Base-by-base conservation (phyloP, 1,140 invertebrate genomes). In the Riptortus pedestris region DNA sequence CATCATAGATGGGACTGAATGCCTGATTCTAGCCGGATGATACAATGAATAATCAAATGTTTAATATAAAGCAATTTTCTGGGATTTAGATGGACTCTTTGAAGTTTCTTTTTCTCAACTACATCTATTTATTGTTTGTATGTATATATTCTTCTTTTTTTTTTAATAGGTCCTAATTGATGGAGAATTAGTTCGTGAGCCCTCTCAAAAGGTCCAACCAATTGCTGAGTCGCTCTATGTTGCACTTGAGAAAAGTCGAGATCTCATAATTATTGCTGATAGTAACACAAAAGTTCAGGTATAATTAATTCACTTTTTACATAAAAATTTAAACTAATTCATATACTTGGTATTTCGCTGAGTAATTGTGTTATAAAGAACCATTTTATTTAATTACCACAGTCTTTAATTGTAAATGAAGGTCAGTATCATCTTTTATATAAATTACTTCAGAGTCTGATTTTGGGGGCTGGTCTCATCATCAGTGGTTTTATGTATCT, bases 231-330 rank as follows among this genome's bases (percentile, higher is more conserved):
- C 61, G 1, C 26, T 63, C 31, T 52, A 28, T 20, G 48, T 47
- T 51, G 91, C 91, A 26, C 78, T 93, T 29, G 89, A 95, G 70
- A 83, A 85, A 69, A 89, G 88, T 68, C 80, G 83, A 62, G 91
- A 95, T 73, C 81, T 91, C 69, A 84, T 96, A 12, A 85, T 93
- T 60, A 85, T 96, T 52, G 93, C 90, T 28, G 88, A 93, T 73
- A 83, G 88, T 67, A 80, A 86, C 66, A 85, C 89, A 71, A 81
- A 84, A 72, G 85, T 94, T 73, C 86, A 93, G 80, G 89, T 91
- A 76, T 57, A 55, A n/a, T n/a, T n/a, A n/a, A n/a, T n/a, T n/a
- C n/a, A n/a, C n/a, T n/a, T n/a, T n/a, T n/a, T n/a, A n/a, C n/a
- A n/a, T n/a, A n/a, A n/a, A n/a, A n/a, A n/a, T n/a, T n/a, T n/a